These are phyloP conservation scores for Amorpha juglandis DNA, from an alignment of 2,888 invertebrate species.

Conservation along the genomic window DNA sequence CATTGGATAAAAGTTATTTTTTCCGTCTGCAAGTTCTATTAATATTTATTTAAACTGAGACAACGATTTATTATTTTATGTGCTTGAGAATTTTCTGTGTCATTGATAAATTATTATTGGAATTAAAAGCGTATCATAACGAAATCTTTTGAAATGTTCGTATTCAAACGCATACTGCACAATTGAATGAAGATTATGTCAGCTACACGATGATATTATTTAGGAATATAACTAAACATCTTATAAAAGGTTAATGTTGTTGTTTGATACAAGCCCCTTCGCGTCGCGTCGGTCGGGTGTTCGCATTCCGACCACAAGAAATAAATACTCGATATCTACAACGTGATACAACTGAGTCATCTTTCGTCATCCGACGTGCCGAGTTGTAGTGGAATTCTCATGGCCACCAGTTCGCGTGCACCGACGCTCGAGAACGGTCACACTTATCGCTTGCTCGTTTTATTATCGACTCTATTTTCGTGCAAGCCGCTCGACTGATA, in stretches of 20 bases:
- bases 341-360: constrained; percentile 71
- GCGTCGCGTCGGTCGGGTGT: constrained; percentile 34
- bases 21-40: no score
- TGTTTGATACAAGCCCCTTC: not conserved
- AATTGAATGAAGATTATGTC: not conserved
- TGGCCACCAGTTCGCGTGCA: constrained; percentile 75
- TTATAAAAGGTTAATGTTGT: constrained; percentile 18
- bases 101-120: no score
- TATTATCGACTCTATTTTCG: constrained; percentile 60
- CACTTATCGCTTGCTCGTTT: constrained; percentile 48
- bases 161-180: no score
- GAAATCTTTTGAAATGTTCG: no score
- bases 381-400: constrained; percentile 59
- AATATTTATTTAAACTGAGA: no score
- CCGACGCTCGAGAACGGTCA: constrained; percentile 67
- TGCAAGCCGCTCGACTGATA: constrained; percentile 58
- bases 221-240: not conserved
- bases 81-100: no score
- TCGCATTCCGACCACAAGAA: constrained; percentile 53
- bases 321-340: constrained; percentile 60
- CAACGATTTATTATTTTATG: no score
- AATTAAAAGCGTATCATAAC: no score
- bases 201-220: not conserved
- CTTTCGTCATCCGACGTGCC: constrained; percentile 64
- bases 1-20: no score